A percentile compares a stretch with the other conserved stretches of the same genome.
Evolutionary conservation across 2,113 vertebrate species (phyloP).

Genomic region (Myodes glareolus): DNA sequence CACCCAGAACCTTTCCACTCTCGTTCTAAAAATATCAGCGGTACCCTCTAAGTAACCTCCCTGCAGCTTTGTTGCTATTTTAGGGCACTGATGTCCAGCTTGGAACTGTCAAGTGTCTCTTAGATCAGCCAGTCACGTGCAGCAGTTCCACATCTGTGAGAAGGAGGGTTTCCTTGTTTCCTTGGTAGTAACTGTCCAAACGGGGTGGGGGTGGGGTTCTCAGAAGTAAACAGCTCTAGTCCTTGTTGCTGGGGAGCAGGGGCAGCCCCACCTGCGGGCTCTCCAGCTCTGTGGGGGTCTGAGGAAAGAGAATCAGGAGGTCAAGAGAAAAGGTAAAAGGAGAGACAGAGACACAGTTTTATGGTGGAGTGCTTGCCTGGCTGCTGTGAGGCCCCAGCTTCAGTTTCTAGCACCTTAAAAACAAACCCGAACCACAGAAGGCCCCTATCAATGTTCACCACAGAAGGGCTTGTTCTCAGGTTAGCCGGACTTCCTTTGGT

Average conservation of each 20-base stretch:
- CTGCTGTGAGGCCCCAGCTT: background rate
- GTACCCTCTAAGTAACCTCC: background rate
- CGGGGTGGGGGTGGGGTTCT: background rate
- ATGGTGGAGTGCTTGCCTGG: background rate
- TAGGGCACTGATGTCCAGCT: background rate
- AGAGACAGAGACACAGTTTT: background rate
- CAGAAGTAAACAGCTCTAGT: background rate
- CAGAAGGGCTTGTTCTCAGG: background rate
- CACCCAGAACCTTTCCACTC: background rate
- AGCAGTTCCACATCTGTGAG: conserved; percentile 44
- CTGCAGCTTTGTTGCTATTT: background rate
- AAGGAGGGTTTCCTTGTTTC: conserved; percentile 22
- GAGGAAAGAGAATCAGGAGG: background rate
- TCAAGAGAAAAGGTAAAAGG: background rate
- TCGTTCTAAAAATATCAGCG: background rate
- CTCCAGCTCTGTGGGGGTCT: background rate
- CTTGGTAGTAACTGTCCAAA: conserved; percentile 3
- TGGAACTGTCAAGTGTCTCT: conserved; percentile 13
- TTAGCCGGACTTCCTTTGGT: background rate
- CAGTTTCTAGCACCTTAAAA: background rate
- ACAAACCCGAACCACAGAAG: background rate
- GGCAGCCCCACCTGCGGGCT: background rate
- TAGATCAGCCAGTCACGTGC: background rate
- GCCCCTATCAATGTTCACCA: background rate
- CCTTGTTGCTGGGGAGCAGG: background rate